phyloP scores from a whole-genome alignment of 2,797 vertebrate genomes.

The Sebastes itinus region DNA sequence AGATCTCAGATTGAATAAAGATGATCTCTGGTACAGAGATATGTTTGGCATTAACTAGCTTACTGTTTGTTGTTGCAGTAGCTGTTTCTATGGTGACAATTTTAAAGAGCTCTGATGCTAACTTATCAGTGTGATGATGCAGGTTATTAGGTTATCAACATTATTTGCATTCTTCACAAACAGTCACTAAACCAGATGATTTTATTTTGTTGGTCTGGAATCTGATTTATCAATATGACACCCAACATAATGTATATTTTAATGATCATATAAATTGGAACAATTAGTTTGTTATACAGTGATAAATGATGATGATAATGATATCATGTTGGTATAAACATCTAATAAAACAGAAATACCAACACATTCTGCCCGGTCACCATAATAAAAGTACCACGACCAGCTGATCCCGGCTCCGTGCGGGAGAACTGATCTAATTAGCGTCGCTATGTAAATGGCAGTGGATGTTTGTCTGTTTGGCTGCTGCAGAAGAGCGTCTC shows the following conservation, averaged over 20 bases:
- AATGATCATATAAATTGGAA: neutral
- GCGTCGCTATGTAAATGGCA: neutral
- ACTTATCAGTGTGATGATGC: neutral
- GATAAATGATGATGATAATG: neutral
- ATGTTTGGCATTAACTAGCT: neutral
- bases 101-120: neutral
- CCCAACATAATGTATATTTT: neutral
- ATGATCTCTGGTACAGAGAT: neutral
- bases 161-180: neutral
- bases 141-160: neutral
- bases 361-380: neutral
- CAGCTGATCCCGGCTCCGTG: neutral
- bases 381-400: neutral
- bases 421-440: neutral
- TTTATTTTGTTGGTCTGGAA: neutral
- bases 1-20: neutral
- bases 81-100: neutral
- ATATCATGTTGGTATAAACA: neutral
- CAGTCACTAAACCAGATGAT: neutral
- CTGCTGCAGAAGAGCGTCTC: neutral
- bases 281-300: neutral
- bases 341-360: neutral
- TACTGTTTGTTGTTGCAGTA: neutral
- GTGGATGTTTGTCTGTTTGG: neutral
- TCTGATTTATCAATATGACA: neutral